Evolutionary conservation across 1,140 invertebrate genomes (phyloP).

Genomic region (Proctacanthus coquilletti): DNA sequence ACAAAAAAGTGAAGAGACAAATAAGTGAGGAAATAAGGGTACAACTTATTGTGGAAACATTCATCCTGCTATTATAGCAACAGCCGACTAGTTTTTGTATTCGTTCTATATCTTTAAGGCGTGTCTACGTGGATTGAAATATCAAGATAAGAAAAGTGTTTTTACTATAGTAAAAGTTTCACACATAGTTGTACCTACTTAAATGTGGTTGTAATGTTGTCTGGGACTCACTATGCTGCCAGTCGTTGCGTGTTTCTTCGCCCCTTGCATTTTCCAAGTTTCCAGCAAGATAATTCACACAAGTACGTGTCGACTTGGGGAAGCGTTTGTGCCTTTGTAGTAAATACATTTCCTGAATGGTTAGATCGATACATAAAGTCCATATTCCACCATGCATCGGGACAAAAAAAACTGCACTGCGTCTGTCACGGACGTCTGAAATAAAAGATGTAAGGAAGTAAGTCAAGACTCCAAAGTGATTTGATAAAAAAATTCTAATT

Average conservation of each 20-base stretch:
- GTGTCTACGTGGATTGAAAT: too few species aligned
- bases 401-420: constrained; percentile 49
- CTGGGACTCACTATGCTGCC: constrained; percentile 62
- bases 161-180: constrained; percentile 6
- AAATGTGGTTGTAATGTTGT: constrained; percentile 30
- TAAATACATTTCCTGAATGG: constrained; percentile 51
- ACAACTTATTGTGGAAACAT: too few species aligned
- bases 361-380: constrained; percentile 64
- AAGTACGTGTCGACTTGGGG: constrained; percentile 42
- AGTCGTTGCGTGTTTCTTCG: constrained; percentile 55
- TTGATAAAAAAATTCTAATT: too few species aligned
- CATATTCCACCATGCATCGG: constrained; percentile 77
- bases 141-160: constrained; percentile 7
- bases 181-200: constrained; percentile 23
- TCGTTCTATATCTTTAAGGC: too few species aligned
- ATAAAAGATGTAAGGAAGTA: constrained; percentile 2
- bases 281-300: constrained; percentile 63
- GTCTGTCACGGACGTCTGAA: constrained; percentile 25
- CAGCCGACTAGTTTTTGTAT: too few species aligned
- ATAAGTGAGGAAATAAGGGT: too few species aligned
- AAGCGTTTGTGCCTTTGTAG: constrained; percentile 46
- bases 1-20: too few species aligned
- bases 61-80: too few species aligned
- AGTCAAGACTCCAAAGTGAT: background rate
- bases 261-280: constrained; percentile 39